Evolutionary conservation across 2,113 vertebrate genomes (phyloP), one percentile per base, ranked within the genome.

Genomic region (Apteryx mantelli): DNA sequence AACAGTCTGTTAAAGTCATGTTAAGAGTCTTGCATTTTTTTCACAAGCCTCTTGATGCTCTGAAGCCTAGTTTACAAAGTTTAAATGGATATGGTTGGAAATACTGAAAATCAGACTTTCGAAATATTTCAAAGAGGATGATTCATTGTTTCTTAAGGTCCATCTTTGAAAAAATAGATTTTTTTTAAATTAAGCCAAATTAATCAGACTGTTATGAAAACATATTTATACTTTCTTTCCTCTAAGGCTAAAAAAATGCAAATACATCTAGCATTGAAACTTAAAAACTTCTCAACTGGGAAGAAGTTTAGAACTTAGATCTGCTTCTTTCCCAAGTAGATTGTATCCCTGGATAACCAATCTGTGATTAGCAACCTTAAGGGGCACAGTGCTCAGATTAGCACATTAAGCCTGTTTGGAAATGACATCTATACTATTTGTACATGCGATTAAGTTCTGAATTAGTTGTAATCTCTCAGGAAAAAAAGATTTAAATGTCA

Each of bases 381-480:
- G 86, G 70, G 42, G n/a, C 66, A 78, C 17, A 25, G 32, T 73
- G 84, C 74, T 44, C 56, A 91, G 70, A 88, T 91, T 48, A 66
- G 42, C 44, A 75, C 16, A 65, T 55, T 79, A 48, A 88, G 86
- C 26, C 65, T 94, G 58, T 69, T 86, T 92, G 69, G 74, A 69
- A 84, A 66, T 89, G 32, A 71, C 79, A 89, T 56, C 83, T 94
- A 52, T 52, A n/a, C 46, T 96, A 55, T 96, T 86, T 93, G 58
- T 74, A 32, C 68, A 58, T 83, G 28, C 60, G 61, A 84, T 87
- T 87, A 83, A 38, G 44, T 75, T 95, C 79, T 90, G 73, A 93
- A 86, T 96, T 95, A 95, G 61, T 71, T 95, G 73, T 86, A 94
- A 87, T 89, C 76, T 94, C 58, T 60, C 65, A 81, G 38, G 28